Evolutionary conservation across 2,888 invertebrate species (phyloP).

Genomic region (Heteropelma amictum): DNA sequence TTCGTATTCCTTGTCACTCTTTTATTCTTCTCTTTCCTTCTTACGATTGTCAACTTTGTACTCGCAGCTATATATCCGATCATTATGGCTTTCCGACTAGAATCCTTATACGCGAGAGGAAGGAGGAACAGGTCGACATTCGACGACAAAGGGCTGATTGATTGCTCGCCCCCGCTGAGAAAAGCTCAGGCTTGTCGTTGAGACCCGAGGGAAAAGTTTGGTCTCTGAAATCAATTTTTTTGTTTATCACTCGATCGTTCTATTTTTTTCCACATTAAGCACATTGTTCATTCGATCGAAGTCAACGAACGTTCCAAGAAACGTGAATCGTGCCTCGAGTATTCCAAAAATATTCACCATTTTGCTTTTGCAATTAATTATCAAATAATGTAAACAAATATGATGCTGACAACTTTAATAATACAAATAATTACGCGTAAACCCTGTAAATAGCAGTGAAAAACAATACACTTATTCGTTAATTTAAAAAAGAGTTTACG

Average conservation of each 20-base stretch:
- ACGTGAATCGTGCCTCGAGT: too few relatives aligned
- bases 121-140: constrained; percentile 46
- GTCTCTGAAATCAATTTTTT: constrained; percentile 33
- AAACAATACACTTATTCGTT: too few relatives aligned
- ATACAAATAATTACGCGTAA: too few relatives aligned
- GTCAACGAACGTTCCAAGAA: too few relatives aligned
- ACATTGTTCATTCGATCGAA: too few relatives aligned
- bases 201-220: constrained; percentile 24
- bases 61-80: constrained; percentile 27
- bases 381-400: too few relatives aligned
- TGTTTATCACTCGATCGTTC: not conserved
- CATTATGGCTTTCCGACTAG: constrained; percentile 46
- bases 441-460: too few relatives aligned
- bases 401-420: too few relatives aligned
- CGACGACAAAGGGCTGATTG: constrained; percentile 58
- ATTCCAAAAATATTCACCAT: too few relatives aligned
- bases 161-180: constrained; percentile 43
- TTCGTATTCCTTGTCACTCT: constrained; percentile 37
- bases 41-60: constrained; percentile 21
- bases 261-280: not conserved
- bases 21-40: not conserved
- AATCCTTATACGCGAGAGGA: constrained; percentile 22
- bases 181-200: constrained; percentile 24
- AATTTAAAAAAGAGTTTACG: too few relatives aligned
- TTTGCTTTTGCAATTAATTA: too few relatives aligned